Evolutionary conservation across 1,140 invertebrate species (phyloP).

Genomic region (Helicoverpa zea): DNA sequence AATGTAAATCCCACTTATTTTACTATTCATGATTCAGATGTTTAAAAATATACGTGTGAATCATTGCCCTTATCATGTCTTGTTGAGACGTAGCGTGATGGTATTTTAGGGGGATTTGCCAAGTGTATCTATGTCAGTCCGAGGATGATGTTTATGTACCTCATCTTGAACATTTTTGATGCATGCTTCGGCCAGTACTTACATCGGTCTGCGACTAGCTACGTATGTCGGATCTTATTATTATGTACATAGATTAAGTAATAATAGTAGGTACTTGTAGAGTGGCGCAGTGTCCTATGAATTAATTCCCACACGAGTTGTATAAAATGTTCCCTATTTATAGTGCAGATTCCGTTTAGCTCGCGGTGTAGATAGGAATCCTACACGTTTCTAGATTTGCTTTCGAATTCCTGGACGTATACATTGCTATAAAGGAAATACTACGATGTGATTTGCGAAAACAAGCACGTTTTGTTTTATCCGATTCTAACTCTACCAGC

Average conservation of each 20-base stretch:
- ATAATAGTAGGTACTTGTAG: constrained; percentile 36
- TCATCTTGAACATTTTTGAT: neutral
- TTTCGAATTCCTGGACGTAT: constrained; percentile 12
- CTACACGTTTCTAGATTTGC: constrained; percentile 32
- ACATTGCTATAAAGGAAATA: neutral
- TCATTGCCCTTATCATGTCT: constrained; percentile 12
- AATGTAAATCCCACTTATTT: neutral
- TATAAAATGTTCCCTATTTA: constrained; percentile 27
- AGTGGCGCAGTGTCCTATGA: constrained; percentile 22
- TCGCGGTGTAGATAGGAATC: constrained; percentile 9
- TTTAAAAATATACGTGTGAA: neutral
- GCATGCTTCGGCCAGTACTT: neutral
- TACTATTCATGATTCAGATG: neutral
- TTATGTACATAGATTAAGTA: constrained; percentile 52
- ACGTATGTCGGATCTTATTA: constrained; percentile 44
- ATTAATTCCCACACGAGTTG: constrained; percentile 38
- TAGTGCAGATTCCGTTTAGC: constrained; percentile 11
- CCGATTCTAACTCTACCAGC: neutral
- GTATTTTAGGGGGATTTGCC: neutral
- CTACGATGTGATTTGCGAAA: constrained; percentile 15
- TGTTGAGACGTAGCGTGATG: constrained; percentile 13
- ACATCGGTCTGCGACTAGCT: constrained; percentile 16
- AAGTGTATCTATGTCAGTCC: neutral
- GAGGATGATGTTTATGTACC: neutral
- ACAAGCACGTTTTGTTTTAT: constrained; percentile 17